Base-by-base conservation (phyloP, 2,888 invertebrate genomes). In the Bombyx huttoni region DNA sequence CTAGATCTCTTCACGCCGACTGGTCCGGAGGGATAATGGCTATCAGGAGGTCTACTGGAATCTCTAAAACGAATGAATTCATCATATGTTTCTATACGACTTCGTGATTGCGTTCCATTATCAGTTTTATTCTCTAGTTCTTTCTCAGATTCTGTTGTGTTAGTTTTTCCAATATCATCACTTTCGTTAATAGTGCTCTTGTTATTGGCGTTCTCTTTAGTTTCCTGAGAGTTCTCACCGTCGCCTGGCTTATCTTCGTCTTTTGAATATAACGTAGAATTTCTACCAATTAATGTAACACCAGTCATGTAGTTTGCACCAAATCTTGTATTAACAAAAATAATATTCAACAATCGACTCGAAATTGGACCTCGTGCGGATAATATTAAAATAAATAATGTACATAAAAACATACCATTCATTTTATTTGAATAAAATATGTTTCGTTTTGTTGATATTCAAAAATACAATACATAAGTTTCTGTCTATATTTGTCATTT, bases 61-160 rank as follows among this genome's bases (percentile, higher is more conserved):
- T 77, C 64, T 49, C 59, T 67, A 46, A 65, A 75, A 34, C 73
- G 59, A 1, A 61, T 70, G 47, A 60, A 73, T 51, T 75, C 68
- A 55, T 78, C 65, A 45, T 74, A 76, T 0, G 73, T 73, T 7
- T 70, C 72, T 40, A 77, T 75, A 7, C 73, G 65, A 49, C 67
- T 70, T 1, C 56, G 56, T 24, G 52, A 55, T 7, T 54, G 54
- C 48, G 48, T 53, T 54, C 58, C 54, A 48, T 60, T 56, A 13
- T 46, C 51, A 40, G 53, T 50, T 51, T 55, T 47, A 8, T 13
- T 49, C n/a, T 56, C 49, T 24, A 54, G 50, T 46, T 55, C 52
- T 48, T 53, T n/a, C 51, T 53, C 48, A 12, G 24, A 2, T 33
- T 24, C 24, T 24, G 13, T 13, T 7, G 7, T 13, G 13, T 13